Base-by-base conservation (phyloP, 2,113 vertebrate species). In the Archocentrus centrarchus region DNA sequence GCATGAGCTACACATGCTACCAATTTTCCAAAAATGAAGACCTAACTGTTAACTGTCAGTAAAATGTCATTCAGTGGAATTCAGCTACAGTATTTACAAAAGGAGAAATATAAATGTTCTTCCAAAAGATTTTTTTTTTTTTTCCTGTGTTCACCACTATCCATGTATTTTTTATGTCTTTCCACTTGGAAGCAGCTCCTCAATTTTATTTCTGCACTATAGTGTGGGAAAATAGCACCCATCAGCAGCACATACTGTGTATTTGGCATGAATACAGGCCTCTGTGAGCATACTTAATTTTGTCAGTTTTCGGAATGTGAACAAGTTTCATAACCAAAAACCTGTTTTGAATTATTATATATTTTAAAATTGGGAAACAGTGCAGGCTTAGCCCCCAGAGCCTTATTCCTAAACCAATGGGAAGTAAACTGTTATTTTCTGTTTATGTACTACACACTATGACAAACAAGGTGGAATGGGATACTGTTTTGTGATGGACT, bases 401-500 rank as follows among this genome's bases (percentile, higher is more conserved):
- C 1, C 9, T 27, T 78, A 73, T 86, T 64, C 59, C 73, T 53
- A 18, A 86, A 57, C 27, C 64, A 77, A 37, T 76, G 68, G 50
- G 50, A 76, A 60, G 75, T 58, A 30, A 86, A 60, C 5, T 58
- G 73, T 80, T 53, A 85, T 88, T 82, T 88, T 83, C 58, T 88
- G 81, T 86, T 88, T 89, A 79, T 62, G 63, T 82, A 62, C 27
- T 2, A 75, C 50, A 90, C 60, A 84, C 79, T 50, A 75, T 59
- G 82, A 88, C 75, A 83, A 87, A 93, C 79, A 80, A 76, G 81
- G 73, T 55, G 53, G 55, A 81, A 79, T 73, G 18, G 55, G 85
- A 83, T 73, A 92, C 83, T 89, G 63, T 86, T 90, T 59, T 59
- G 60, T 84, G 83, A 93, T 88, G 78, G 81, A 88, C 60, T 84